Conservation (phyloP, 2,797 vertebrate genomes). For the Allobates femoralis region DNA sequence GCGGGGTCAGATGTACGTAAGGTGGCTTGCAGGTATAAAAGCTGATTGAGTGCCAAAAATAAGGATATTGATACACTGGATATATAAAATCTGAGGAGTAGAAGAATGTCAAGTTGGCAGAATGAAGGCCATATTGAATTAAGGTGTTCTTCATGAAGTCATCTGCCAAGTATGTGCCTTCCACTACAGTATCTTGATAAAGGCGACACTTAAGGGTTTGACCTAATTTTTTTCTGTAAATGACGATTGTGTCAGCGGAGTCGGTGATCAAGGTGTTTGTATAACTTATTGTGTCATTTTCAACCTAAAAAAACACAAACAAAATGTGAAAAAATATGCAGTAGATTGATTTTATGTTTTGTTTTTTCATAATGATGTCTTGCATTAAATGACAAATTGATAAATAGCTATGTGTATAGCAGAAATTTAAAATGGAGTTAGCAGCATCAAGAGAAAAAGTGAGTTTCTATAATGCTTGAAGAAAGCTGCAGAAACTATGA, state of each 20-base stretch:
- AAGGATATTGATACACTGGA: constrained; percentile 78
- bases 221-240: constrained; percentile 45
- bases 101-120: constrained; percentile 83
- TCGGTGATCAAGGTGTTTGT: constrained; percentile 56
- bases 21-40: constrained; percentile 81
- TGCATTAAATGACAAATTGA: background rate
- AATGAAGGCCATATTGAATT: constrained; percentile 75
- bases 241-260: constrained; percentile 19
- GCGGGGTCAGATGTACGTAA: constrained; percentile 68
- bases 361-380: background rate
- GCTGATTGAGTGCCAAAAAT: constrained; percentile 79
- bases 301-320: constrained; percentile 28
- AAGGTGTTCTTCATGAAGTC: constrained; percentile 10
- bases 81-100: constrained; percentile 75
- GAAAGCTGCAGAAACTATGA: too few relatives aligned
- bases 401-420: background rate
- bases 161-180: constrained; percentile 52
- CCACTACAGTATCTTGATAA: constrained; percentile 52
- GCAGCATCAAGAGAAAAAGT: too few relatives aligned
- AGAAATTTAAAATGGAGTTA: too few relatives aligned
- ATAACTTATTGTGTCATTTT: constrained; percentile 59
- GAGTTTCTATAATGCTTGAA: too few relatives aligned
- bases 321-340: background rate
- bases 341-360: background rate
- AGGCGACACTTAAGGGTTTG: constrained; percentile 59